Evolutionary conservation across 2,888 invertebrate species (phyloP), one percentile per base, ranked within the genome.

Genomic region (Enchytraeus crypticus): DNA sequence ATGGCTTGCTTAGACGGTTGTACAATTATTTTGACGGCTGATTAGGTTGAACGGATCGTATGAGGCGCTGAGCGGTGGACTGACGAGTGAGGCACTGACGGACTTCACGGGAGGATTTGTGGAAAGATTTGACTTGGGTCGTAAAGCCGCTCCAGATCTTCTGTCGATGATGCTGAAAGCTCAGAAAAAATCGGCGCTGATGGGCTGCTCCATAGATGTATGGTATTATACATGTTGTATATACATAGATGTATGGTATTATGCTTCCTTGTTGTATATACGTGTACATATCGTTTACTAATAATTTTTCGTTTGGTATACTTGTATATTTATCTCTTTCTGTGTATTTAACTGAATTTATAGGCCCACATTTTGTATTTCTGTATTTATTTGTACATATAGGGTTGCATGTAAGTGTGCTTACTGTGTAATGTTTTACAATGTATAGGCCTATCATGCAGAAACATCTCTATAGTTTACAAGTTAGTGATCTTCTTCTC

Each of bases 151-250:
- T 1, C 32, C 58, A 11, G 89, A 92, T 81, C 84, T 95, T 69
- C 92, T 87, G 79, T 87, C 86, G 71, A 90, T 93, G 71, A 82
- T 97, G 74, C 77, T 87, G 58, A 92, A 93, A 78, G 93, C 91
- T 0, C 88, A 87, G 71, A 90, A 93, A 76, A 84, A 92, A 71
- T 87, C 77, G 23, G 93, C 93, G 0, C 84, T 96, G 63, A 89
- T 93, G 87, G 93, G 91, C 0, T 92, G 92, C 79, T 90, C 92
- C 38, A 87, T 96, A 69, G 92, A 92, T 64, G 81, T 79, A 59
- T 64, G 69, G 60, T 51, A 26, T 14, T 8, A 5, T 51, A n/a
- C n/a, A n/a, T n/a, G n/a, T n/a, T n/a, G n/a, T n/a, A n/a, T n/a
- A n/a, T n/a, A 14, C n/a, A 43, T 14, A 14, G 43, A n/a, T 43